These are phyloP conservation scores for Archocentrus centrarchus DNA, from an alignment of 2,113 vertebrate genomes.

Conservation along the genomic window DNA sequence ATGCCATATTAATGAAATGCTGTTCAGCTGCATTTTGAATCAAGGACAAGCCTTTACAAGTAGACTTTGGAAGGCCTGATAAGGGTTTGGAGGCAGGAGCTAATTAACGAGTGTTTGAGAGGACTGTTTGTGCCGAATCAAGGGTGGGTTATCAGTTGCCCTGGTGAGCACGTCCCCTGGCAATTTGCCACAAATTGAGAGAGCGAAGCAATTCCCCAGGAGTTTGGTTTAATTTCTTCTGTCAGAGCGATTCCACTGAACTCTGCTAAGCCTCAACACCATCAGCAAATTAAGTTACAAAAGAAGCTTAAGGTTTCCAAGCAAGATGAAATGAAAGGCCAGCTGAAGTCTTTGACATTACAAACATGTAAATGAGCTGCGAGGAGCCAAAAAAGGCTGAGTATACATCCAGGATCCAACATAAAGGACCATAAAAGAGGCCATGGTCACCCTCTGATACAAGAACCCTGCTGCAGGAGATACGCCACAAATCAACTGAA, in stretches of 20 bases:
- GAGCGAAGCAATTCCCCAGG: slow-evolving; percentile 62
- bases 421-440: background rate
- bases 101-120: slow-evolving; percentile 55
- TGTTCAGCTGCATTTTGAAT: background rate
- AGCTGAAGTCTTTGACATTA: background rate
- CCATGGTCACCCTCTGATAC: background rate
- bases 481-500: background rate
- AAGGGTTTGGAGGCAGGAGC: slow-evolving; percentile 28
- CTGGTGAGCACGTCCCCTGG: slow-evolving; percentile 43
- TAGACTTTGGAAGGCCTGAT: background rate
- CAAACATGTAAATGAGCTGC: slow-evolving; percentile 22
- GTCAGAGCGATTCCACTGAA: slow-evolving; percentile 53
- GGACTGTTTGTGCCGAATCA: slow-evolving; percentile 53
- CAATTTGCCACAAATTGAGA: slow-evolving; percentile 52
- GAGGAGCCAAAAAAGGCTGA: background rate
- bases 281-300: slow-evolving; percentile 50
- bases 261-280: slow-evolving; percentile 49
- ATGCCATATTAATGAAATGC: slow-evolving; percentile 15
- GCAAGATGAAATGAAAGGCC: slow-evolving; percentile 29
- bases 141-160: slow-evolving; percentile 60
- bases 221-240: slow-evolving; percentile 69
- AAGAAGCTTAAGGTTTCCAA: slow-evolving; percentile 47
- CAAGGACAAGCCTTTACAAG: slow-evolving; percentile 1
- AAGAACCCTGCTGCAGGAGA: background rate
- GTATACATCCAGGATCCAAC: background rate